These are phyloP conservation scores for Agrochola lychnidis DNA, from an alignment of 2,888 invertebrate genomes.

Conservation along the genomic window DNA sequence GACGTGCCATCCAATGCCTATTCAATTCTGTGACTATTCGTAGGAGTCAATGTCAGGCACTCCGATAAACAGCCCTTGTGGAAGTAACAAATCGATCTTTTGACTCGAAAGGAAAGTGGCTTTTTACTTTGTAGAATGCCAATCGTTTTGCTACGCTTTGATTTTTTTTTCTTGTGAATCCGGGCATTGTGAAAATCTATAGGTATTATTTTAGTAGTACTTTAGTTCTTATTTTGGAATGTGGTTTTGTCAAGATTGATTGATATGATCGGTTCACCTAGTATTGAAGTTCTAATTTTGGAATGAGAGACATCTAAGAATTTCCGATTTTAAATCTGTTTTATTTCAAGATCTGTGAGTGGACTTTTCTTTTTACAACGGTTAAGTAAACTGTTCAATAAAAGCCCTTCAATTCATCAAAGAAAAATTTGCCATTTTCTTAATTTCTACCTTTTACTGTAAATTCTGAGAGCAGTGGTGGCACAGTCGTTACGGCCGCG, in stretches of 20 bases:
- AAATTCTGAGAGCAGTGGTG: background rate
- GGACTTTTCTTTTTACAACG: background rate
- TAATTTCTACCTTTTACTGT: background rate
- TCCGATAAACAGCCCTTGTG: slow-evolving; percentile 67
- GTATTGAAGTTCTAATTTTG: slow-evolving; percentile 12
- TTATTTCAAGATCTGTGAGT: background rate
- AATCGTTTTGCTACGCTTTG: slow-evolving; percentile 13
- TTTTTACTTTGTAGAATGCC: slow-evolving; percentile 41
- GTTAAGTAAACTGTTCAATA: slow-evolving; percentile 1
- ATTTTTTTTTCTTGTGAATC: background rate
- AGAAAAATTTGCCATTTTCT: background rate
- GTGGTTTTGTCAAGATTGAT: background rate
- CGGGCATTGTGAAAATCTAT: slow-evolving; percentile 2
- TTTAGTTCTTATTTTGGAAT: background rate
- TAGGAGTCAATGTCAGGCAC: slow-evolving; percentile 69
- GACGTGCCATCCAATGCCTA: slow-evolving; percentile 57
- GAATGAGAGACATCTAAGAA: background rate
- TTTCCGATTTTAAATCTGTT: background rate
- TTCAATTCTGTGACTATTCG: slow-evolving; percentile 67
- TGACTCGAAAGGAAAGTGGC: slow-evolving; percentile 54
- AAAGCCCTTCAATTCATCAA: background rate
- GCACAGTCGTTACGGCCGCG: too few relatives aligned
- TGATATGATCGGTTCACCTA: background rate
- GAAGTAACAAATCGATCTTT: slow-evolving; percentile 74
- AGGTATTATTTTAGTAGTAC: background rate